Conservation (phyloP, 2,888 invertebrate species). For the Troilus luridus region DNA sequence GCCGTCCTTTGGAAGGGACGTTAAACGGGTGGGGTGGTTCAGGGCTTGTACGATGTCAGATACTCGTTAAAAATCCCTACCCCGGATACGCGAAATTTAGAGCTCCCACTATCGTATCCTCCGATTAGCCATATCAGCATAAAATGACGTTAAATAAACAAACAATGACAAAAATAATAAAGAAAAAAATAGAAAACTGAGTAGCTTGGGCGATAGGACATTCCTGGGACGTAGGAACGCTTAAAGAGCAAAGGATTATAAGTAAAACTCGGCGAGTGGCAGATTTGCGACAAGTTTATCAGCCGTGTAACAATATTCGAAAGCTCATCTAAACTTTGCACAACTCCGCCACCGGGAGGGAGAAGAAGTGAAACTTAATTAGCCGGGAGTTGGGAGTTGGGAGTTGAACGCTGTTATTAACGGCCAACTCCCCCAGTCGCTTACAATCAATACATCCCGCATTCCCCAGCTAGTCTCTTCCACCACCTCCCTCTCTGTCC, state of each 20-base stretch:
- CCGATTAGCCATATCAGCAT: no score
- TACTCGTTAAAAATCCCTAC: no score
- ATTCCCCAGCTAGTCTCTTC: slow-evolving; percentile 35
- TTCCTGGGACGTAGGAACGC: not conserved
- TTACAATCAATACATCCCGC: slow-evolving; percentile 51
- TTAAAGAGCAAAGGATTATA: slow-evolving; percentile 26
- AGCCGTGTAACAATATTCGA: slow-evolving; percentile 57
- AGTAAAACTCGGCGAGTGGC: slow-evolving; percentile 12
- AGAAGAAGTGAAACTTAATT: slow-evolving; percentile 58
- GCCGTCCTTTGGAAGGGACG: no score
- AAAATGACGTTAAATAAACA: not conserved
- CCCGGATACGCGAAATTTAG: no score
- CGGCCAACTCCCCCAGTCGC: slow-evolving; percentile 31
- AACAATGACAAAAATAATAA: not conserved
- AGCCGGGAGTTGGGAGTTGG: slow-evolving; percentile 55
- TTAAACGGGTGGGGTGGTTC: no score
- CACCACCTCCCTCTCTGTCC: not conserved
- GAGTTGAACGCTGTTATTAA: slow-evolving; percentile 51
- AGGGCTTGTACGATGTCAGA: no score
- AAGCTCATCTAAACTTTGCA: slow-evolving; percentile 56
- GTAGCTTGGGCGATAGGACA: not conserved
- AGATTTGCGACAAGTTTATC: slow-evolving; percentile 46
- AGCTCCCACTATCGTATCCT: no score
- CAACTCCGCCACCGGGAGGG: slow-evolving; percentile 29
- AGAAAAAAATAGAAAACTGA: not conserved